These are phyloP conservation scores for Amblyornis subalaris DNA, from an alignment of 2,113 vertebrate genomes.

Conservation along the genomic window DNA sequence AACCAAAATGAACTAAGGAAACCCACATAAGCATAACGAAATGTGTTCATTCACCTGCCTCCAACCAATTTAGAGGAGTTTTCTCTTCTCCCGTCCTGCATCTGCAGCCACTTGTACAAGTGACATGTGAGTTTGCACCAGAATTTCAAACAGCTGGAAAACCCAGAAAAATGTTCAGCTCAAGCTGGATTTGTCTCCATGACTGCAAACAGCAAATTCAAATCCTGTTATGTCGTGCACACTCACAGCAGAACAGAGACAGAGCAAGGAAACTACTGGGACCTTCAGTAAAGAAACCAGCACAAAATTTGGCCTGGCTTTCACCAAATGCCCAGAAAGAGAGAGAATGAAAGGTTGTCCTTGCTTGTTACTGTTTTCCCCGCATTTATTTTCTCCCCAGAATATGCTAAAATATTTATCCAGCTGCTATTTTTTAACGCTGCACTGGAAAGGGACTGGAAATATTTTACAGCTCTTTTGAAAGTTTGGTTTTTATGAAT, in stretches of 20 bases:
- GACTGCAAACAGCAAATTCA: not conserved
- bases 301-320: not conserved
- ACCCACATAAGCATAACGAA: not conserved
- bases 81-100: not conserved
- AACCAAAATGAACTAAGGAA: not conserved
- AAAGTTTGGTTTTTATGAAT: accelerated
- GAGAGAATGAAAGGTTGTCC: not conserved
- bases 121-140: not conserved
- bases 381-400: not conserved
- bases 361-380: not conserved
- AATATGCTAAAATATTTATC: not conserved
- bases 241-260: not conserved
- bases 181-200: not conserved
- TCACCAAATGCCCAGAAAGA: not conserved
- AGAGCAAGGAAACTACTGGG: not conserved
- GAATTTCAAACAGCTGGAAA: not conserved
- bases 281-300: not conserved
- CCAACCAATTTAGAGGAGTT: not conserved
- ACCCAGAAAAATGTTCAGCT: not conserved
- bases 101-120: not conserved
- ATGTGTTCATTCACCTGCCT: not conserved
- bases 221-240: not conserved
- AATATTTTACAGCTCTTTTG: not conserved
- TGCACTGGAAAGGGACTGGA: not conserved
- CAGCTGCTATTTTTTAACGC: not conserved